phyloP scores from a whole-genome alignment of 2,888 invertebrate species.

The Amiota minor region DNA sequence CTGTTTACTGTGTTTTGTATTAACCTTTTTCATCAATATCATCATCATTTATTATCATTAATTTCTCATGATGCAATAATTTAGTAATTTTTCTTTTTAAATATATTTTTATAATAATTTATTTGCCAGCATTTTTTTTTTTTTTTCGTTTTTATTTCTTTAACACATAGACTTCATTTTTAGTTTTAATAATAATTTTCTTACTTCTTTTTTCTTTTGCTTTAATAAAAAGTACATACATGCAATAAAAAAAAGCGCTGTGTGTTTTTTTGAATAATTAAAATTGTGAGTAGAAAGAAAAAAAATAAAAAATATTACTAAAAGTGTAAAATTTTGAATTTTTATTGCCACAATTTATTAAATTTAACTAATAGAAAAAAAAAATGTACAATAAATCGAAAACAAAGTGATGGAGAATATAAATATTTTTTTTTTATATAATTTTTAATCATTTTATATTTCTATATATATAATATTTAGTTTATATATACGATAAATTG shows the following conservation, averaged over 20 bases:
- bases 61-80: conserved; percentile 30
- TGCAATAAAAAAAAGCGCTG: no score
- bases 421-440: conserved; percentile 43
- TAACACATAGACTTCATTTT: conserved; percentile 49
- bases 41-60: conserved; percentile 43
- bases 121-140: conserved; percentile 29
- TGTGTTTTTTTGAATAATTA: no score
- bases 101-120: conserved; percentile 50
- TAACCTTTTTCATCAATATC: conserved; percentile 40
- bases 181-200: no score
- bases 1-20: conserved; percentile 22
- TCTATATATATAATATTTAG: conserved; percentile 46
- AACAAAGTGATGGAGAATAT: conserved; percentile 14
- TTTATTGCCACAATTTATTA: neutral
- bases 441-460: conserved; percentile 43
- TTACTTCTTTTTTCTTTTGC: no score
- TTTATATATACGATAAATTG: conserved; percentile 53
- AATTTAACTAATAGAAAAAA: conserved; percentile 6
- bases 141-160: conserved; percentile 40
- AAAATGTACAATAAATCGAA: conserved; percentile 6
- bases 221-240: no score
- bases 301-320: no score
- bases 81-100: conserved; percentile 39
- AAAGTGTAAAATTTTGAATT: conserved; percentile 36
- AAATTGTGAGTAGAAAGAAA: no score